Conservation (phyloP, 2,113 vertebrate genomes). For the Mola mola region DNA sequence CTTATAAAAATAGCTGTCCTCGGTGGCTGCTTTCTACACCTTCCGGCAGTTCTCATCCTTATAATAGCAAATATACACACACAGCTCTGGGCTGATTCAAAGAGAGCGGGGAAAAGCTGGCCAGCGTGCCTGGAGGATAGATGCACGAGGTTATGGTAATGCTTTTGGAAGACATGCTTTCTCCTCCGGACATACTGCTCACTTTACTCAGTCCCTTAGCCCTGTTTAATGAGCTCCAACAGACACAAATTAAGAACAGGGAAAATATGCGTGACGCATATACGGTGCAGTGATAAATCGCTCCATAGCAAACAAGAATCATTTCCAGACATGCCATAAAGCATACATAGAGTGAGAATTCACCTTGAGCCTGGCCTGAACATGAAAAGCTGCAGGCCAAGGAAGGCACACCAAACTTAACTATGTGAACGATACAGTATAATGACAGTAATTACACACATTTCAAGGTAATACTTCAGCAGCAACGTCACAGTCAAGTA, state of each 20-base stretch:
- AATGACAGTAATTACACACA: constrained; percentile 37
- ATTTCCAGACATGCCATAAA: constrained; percentile 53
- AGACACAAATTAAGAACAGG: constrained; percentile 46
- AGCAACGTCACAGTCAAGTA: constrained; percentile 34
- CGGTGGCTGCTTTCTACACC: constrained; percentile 73
- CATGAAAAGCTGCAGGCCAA: not conserved
- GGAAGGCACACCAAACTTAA: not conserved
- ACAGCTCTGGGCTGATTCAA: constrained; percentile 66
- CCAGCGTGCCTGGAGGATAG: constrained; percentile 56
- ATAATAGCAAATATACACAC: constrained; percentile 77
- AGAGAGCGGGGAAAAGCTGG: constrained; percentile 56
- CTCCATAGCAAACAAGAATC: constrained; percentile 46
- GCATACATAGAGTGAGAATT: constrained; percentile 24
- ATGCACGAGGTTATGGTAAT: constrained; percentile 65
- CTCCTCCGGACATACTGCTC: constrained; percentile 61
- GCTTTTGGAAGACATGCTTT: constrained; percentile 69
- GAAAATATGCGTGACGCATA: constrained; percentile 21
- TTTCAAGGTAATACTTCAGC: constrained; percentile 33
- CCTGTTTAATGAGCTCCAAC: constrained; percentile 69
- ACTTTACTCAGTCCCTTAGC: constrained; percentile 54
- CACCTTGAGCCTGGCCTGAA: constrained; percentile 33
- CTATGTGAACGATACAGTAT: constrained; percentile 13
- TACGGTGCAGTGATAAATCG: constrained; percentile 40
- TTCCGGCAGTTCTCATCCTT: constrained; percentile 73
- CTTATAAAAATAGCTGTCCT: constrained; percentile 80